Evolutionary conservation across 30 jellyfish, hydroid and myxozoan genomes (phyloP), one percentile per base, ranked within the genome.

Genomic region (Aurelia sp.): DNA sequence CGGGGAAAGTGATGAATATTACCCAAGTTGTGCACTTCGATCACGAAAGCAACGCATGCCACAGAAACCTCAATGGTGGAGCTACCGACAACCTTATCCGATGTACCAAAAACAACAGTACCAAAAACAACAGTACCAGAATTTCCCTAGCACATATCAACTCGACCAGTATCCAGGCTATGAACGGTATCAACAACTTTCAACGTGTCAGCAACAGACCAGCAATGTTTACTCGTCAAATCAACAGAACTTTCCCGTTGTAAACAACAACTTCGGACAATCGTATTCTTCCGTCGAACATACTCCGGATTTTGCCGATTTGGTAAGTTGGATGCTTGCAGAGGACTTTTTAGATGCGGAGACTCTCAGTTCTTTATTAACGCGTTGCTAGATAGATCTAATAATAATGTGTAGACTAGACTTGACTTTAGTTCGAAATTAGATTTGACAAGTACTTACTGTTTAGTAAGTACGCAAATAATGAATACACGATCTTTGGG

Each of bases 261-360:
- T 71, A 69, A 55, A 16, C 19, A 17, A 19, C 11, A 52, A 66
- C 57, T 50, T 12, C 15, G 81, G 48, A 16, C 61, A 48, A 61
- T 18, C 31, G 21, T 57, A 62, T 67, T 4, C 55, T 12, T n/a
- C 87, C 3, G 37, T 13, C 10, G 89, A 62, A 11, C 89, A 73
- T 11, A 53, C 78, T 30, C 93, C 93, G 41, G 93, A 84, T 23
- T 65, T 84, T 68, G 93, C 86, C 19, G 93, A 84, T 50, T 61
- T 84, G 93, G 93, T 84, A 72, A 84, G 93, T 84, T 84, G 93
- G 93, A 84, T 84, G 93, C 50, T 84, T 31, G 93, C 93, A 44
- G 93, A 84, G 75, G 84, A 84, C 82, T 84, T 84, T 84, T 33
- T 84, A 19, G 93, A 84, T 50, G 84, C 86, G 23, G 93, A 84